phyloP scores from a whole-genome alignment of 2,113 vertebrate genomes.

The Bos taurus region ARS-UCD2.0 NC_037339.1:16354001-16354500 shows the following conservation, averaged over 20 bases:
- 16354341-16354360: neutral
- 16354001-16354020: neutral
- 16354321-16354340: neutral
- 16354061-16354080: neutral
- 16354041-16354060: neutral
- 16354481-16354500: neutral
- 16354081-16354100: neutral
- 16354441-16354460: neutral
- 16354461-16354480: neutral
- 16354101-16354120: neutral
- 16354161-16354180: neutral
- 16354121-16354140: neutral
- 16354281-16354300: neutral
- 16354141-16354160: neutral
- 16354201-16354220: conserved; percentile 18
- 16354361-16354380: neutral
- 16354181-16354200: neutral
- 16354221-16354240: conserved; percentile 47
- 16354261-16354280: neutral
- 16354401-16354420: neutral
- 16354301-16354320: neutral
- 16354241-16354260: neutral
- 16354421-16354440: neutral
- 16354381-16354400: neutral
- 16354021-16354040: neutral